Percentiles rank a stretch among this genome's conserved stretches.
These are phyloP conservation scores for Chloropsis hardwickii DNA, from an alignment of 2,113 vertebrate species.

Conservation along the genomic window DNA sequence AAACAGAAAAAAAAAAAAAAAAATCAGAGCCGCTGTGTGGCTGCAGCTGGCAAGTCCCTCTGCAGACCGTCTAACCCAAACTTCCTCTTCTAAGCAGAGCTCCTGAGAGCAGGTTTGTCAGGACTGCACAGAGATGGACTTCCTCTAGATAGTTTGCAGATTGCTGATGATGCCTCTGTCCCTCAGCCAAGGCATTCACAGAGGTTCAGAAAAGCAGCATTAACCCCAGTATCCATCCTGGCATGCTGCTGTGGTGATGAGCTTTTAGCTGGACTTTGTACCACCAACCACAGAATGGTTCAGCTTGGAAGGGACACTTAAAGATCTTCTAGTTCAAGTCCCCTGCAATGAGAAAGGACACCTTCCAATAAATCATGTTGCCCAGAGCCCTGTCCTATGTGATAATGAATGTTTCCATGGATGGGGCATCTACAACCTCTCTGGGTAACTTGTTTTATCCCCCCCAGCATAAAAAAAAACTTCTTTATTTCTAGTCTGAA, in stretches of 20 bases:
- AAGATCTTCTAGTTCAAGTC: not conserved
- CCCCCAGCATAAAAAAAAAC: not conserved
- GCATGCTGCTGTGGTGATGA: not conserved
- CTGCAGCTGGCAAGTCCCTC: not conserved
- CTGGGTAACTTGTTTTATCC: not conserved
- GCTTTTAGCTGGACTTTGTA: not conserved
- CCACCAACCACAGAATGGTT: not conserved
- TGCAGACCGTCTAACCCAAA: not conserved
- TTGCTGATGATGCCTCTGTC: not conserved
- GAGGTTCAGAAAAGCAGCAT: not conserved
- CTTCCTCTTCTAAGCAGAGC: not conserved
- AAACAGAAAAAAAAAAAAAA: not conserved
- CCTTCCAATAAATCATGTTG: not conserved
- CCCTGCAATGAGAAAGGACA: not conserved
- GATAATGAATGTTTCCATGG: not conserved
- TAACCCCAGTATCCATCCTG: not conserved
- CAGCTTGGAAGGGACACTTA: rapidly evolving
- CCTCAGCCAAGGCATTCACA: not conserved
- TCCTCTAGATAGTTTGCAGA: not conserved
- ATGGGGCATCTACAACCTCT: not conserved
- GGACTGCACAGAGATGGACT: not conserved
- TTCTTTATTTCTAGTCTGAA: not conserved
- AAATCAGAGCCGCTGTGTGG: not conserved
- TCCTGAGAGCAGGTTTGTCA: not conserved
- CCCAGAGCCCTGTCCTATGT: not conserved